Evolutionary conservation across 2,113 vertebrate genomes (phyloP).

Genomic region (Hucho hucho): DNA sequence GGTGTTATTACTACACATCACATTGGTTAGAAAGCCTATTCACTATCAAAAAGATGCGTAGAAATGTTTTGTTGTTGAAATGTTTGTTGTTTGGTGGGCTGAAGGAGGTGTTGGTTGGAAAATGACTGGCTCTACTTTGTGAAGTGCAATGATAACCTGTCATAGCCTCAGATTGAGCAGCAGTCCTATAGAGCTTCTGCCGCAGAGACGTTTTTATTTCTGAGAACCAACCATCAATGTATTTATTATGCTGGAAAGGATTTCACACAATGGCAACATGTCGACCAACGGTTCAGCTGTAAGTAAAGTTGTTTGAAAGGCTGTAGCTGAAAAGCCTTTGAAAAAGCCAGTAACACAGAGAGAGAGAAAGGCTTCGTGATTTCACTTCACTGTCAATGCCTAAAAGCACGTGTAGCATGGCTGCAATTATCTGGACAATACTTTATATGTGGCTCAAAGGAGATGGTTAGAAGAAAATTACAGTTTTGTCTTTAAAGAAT

Average conservation of each 20-base stretch:
- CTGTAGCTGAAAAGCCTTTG: slow-evolving; percentile 13
- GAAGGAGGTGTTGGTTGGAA: neutral
- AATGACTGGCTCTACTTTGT: slow-evolving; percentile 4
- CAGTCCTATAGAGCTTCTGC: slow-evolving; percentile 15
- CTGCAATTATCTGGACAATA: slow-evolving; percentile 46
- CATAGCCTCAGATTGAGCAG: slow-evolving; percentile 30
- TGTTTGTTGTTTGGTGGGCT: slow-evolving; percentile 25
- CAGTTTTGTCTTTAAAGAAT: slow-evolving; percentile 26
- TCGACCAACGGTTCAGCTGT: slow-evolving; percentile 21
- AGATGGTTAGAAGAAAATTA: slow-evolving; percentile 35
- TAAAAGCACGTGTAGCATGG: neutral
- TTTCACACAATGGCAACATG: slow-evolving; percentile 18
- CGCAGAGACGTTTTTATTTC: slow-evolving; percentile 22
- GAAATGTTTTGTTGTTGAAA: neutral
- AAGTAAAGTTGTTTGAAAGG: slow-evolving; percentile 8
- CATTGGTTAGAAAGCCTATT: too few relatives aligned
- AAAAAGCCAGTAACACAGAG: slow-evolving; percentile 16
- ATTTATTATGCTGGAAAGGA: slow-evolving; percentile 17
- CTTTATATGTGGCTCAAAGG: slow-evolving; percentile 33
- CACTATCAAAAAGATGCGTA: too few relatives aligned
- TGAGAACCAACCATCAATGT: slow-evolving; percentile 13
- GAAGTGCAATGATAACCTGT: slow-evolving; percentile 57
- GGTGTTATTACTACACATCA: too few relatives aligned
- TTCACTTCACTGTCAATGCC: slow-evolving; percentile 4
- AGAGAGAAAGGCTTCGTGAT: neutral